Percentiles rank a stretch among this genome's conserved stretches.
These are phyloP conservation scores for Bursaphelenchus okinawaensis DNA, from an alignment of 2,888 invertebrate genomes.

Conservation along the genomic window DNA sequence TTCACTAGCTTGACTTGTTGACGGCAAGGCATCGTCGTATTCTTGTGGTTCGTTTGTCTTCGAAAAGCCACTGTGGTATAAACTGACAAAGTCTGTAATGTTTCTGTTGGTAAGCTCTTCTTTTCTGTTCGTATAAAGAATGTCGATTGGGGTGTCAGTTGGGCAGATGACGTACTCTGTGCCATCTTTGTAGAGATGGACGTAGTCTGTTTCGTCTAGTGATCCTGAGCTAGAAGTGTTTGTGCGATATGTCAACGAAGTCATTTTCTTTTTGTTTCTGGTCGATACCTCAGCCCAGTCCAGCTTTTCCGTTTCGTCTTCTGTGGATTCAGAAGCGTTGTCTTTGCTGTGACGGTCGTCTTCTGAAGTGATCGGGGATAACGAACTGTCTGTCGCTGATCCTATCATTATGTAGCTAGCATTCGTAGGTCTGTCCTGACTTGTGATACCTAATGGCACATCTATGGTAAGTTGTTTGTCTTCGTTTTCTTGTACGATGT, in stretches of 20 bases:
- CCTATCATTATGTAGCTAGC: slow-evolving; percentile 2
- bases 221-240: slow-evolving; percentile 9
- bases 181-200: slow-evolving; percentile 5
- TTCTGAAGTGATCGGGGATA: slow-evolving; percentile 6
- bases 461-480: slow-evolving; percentile 33
- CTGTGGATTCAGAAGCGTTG: neutral
- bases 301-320: neutral
- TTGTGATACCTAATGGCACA: slow-evolving; percentile 31
- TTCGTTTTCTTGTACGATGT: slow-evolving; percentile 15
- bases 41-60: neutral
- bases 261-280: neutral
- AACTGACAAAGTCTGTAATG: slow-evolving; percentile 26
- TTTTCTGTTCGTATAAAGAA: slow-evolving; percentile 20
- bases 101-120: slow-evolving; percentile 13
- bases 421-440: neutral
- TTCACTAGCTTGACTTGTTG: neutral
- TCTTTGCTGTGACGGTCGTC: neutral
- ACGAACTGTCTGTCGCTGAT: slow-evolving; percentile 8
- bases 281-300: neutral
- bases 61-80: slow-evolving; percentile 27
- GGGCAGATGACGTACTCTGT: slow-evolving; percentile 3
- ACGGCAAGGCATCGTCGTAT: neutral
- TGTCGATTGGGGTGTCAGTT: slow-evolving; percentile 20
- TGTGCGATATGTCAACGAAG: neutral
- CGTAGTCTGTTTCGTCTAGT: slow-evolving; percentile 6